Percentiles rank a stretch among this genome's conserved stretches.
These are phyloP conservation scores for Conus canariensis DNA, from an alignment of 2,888 invertebrate species.

Conservation along the genomic window DNA sequence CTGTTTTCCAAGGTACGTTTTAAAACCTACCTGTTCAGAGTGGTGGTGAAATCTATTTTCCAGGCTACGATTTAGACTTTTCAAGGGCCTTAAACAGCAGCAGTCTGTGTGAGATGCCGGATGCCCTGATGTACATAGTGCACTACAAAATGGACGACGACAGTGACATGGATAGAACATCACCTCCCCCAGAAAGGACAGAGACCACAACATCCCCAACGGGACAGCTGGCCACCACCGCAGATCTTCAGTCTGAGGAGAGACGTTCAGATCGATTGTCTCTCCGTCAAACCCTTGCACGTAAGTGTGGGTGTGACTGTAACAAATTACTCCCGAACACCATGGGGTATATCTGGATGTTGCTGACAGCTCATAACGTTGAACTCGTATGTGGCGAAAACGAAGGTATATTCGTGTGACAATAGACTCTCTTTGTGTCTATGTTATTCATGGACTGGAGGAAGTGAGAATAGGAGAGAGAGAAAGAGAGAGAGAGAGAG, in stretches of 20 bases:
- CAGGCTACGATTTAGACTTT: background rate
- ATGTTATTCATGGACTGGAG: too few relatives aligned
- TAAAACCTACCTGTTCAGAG: too few relatives aligned
- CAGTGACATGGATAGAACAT: background rate
- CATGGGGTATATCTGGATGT: too few relatives aligned
- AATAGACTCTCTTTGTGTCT: too few relatives aligned
- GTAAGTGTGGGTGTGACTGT: background rate
- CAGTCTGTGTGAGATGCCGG: background rate
- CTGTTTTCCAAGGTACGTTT: too few relatives aligned
- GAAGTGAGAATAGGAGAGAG: too few relatives aligned
- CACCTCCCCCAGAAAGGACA: background rate
- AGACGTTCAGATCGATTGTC: background rate
- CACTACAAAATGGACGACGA: background rate
- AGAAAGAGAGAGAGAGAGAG: too few relatives aligned
- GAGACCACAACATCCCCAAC: background rate
- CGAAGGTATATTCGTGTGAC: too few relatives aligned
- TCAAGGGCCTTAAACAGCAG: background rate
- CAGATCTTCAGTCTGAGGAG: background rate
- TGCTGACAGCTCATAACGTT: too few relatives aligned
- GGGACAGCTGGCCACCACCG: background rate
- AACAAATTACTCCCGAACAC: too few relatives aligned
- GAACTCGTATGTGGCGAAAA: too few relatives aligned
- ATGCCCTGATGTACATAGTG: slow-evolving; percentile 3
- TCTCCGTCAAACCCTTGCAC: background rate
- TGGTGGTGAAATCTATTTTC: too few relatives aligned